phyloP scores from a whole-genome alignment of 2,888 invertebrate species.

The Meganola albula region DNA sequence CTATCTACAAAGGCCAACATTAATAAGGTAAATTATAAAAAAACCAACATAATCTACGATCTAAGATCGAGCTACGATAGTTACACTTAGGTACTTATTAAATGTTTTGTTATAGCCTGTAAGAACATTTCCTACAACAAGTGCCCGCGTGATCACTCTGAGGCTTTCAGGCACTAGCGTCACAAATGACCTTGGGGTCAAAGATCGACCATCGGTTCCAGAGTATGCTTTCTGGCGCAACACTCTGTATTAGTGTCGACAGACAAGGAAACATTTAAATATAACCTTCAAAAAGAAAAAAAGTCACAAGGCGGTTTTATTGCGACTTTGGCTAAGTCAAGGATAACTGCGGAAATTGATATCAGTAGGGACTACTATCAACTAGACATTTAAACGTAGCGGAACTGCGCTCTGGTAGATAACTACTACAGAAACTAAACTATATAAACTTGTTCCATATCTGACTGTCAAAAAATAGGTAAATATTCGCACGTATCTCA shows the following conservation, averaged over 20 bases:
- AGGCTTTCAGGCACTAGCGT: conserved; percentile 35
- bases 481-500: no score
- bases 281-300: conserved; percentile 41
- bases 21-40: background rate
- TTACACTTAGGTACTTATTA: background rate
- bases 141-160: conserved; percentile 26
- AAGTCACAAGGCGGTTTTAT: conserved; percentile 36
- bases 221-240: conserved; percentile 46
- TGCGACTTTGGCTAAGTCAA: conserved; percentile 16
- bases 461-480: no score
- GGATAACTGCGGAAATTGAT: no score
- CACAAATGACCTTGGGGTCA: conserved; percentile 29
- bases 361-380: no score
- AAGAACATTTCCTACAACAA: background rate
- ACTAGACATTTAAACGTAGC: no score
- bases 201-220: conserved; percentile 36
- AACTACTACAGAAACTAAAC: no score
- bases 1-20: background rate
- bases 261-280: conserved; percentile 44
- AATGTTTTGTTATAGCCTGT: background rate
- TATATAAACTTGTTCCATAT: no score
- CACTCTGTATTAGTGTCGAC: conserved; percentile 39
- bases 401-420: no score
- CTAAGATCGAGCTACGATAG: conserved; percentile 1
- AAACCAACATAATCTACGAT: conserved; percentile 6